Base-by-base conservation (phyloP, 2,888 invertebrate species). In the Yponomeuta evonymella region DNA sequence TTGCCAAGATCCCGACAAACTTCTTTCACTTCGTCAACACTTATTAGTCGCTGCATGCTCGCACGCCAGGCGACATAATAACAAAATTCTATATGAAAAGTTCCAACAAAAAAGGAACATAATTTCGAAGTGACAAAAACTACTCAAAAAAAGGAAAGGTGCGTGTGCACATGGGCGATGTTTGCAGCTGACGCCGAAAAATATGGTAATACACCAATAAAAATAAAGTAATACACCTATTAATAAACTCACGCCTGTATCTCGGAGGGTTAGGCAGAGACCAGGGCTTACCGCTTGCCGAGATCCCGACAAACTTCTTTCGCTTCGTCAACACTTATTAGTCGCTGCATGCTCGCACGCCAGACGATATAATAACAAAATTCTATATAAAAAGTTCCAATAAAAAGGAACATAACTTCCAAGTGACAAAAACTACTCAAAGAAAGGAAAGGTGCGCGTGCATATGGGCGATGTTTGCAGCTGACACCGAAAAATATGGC, bases 111-210 rank as follows among this genome's bases (percentile, higher is more conserved):
- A 70, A 70, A 6, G 30, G 12, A 65, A 65, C 65, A 65, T 29
- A 65, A 65, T 29, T 29, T 65, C 33, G 65, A 6, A 1, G 11
- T 10, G 10, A 64, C 9, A 29, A 70, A 65, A 51, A 48, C 64
- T 33, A 30, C 30, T 3, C 48, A n/a, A 43, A 43, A 6, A 43
- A 43, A 43, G 43, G 51, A 77, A 75, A 81, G 78, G 79, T 81
- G 76, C 83, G 86, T 83, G 85, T 80, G 83, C 51, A 51, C 12
- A 51, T 51, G 51, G 15, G 51, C 81, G 82, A 84, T 83, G 86
- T 81, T 84, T 90, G 90, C 91, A 92, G 91, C 91, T 92, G 91
- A 89, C 91, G 87, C 85, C 85, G 51, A 80, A 84, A 88, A 89
- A 87, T 88, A 88, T 88, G 87, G 85, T 81, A 88, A 87, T 51